phyloP scores from a whole-genome alignment of 2,113 vertebrate species.

The Labrus mixtus region DNA sequence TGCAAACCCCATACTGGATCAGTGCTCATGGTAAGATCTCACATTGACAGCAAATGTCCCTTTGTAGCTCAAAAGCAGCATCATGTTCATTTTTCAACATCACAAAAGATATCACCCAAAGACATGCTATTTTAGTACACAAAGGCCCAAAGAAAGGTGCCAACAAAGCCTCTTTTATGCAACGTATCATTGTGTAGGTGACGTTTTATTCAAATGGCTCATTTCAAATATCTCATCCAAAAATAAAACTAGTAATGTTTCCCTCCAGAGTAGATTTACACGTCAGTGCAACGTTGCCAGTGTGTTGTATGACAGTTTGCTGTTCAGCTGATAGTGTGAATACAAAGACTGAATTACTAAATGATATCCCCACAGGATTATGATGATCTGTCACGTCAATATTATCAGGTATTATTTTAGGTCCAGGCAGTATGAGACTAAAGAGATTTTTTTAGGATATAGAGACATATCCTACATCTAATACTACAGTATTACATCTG shows the following conservation, averaged over 20 bases:
- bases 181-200: constrained; percentile 13
- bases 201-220: constrained; percentile 24
- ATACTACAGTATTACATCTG: neutral
- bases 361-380: neutral
- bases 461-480: neutral
- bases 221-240: constrained; percentile 20
- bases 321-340: neutral
- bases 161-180: constrained; percentile 21
- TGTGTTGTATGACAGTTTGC: neutral
- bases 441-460: neutral
- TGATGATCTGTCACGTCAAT: neutral
- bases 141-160: constrained; percentile 8
- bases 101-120: neutral
- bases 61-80: constrained; percentile 11
- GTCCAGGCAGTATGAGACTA: neutral
- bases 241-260: constrained; percentile 32
- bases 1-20: neutral
- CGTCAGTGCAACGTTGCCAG: neutral
- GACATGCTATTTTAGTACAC: constrained; percentile 43
- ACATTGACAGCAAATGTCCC: neutral
- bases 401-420: neutral
- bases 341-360: neutral
- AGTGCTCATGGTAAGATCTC: neutral
- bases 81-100: neutral
- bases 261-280: constrained; percentile 25